Evolutionary conservation across 2,797 vertebrate genomes (phyloP).

Genomic region (Sebastes dallii): DNA sequence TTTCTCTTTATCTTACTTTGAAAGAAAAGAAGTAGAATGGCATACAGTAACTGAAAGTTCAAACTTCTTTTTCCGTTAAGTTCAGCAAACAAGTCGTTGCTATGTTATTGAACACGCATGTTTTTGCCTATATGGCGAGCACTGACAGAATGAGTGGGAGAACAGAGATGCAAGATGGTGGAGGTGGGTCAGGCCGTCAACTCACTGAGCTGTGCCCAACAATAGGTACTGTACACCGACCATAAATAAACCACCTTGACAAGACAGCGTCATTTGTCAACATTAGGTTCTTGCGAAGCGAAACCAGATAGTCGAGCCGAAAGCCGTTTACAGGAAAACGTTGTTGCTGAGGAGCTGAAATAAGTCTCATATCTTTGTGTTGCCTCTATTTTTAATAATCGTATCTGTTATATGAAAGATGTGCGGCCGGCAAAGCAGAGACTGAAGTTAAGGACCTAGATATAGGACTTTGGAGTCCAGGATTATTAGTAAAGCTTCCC

Average conservation of each 20-base stretch:
- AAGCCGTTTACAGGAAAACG: slow-evolving; percentile 37
- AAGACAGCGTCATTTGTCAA: slow-evolving; percentile 60
- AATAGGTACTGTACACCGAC: slow-evolving; percentile 22
- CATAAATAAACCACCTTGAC: slow-evolving; percentile 66
- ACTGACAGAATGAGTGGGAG: slow-evolving; percentile 20
- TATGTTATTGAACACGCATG: slow-evolving; percentile 9
- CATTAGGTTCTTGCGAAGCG: slow-evolving; percentile 47
- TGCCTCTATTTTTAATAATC: background rate
- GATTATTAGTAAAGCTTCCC: slow-evolving; percentile 53
- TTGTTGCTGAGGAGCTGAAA: slow-evolving; percentile 25
- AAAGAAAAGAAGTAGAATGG: background rate
- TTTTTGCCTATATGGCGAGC: background rate
- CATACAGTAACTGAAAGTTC: background rate
- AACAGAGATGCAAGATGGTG: slow-evolving; percentile 28
- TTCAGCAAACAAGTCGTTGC: slow-evolving; percentile 1
- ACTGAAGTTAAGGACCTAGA: background rate
- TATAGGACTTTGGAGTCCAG: slow-evolving; percentile 18
- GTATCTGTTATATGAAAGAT: background rate
- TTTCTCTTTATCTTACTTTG: background rate
- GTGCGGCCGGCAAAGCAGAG: background rate
- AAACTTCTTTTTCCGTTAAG: background rate
- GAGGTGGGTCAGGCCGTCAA: slow-evolving; percentile 50
- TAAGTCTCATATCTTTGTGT: slow-evolving; percentile 4
- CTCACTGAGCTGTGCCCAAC: slow-evolving; percentile 49
- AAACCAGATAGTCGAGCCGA: slow-evolving; percentile 33